These are phyloP conservation scores for Idaea aversata DNA, from an alignment of 2,888 invertebrate genomes.

Conservation along the genomic window DNA sequence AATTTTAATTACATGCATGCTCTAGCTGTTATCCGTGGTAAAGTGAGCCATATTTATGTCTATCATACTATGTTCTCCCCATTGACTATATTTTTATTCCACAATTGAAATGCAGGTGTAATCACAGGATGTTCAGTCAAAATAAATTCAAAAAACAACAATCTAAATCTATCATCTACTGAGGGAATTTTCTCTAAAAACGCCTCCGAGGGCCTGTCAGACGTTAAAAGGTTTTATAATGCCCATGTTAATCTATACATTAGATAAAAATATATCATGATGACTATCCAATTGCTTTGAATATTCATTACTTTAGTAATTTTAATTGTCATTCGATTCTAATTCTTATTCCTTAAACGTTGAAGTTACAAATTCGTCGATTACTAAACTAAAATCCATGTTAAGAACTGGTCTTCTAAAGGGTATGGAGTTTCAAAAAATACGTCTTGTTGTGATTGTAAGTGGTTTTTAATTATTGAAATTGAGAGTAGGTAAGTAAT, in stretches of 20 bases:
- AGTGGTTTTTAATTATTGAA: neutral
- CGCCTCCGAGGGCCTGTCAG: neutral
- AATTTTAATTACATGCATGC: too few species aligned
- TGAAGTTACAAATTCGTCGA: neutral
- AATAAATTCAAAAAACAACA: neutral
- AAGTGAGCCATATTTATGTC: too few species aligned
- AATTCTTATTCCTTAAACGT: neutral
- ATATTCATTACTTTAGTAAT: neutral
- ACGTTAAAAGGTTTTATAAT: neutral
- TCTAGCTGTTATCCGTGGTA: too few species aligned
- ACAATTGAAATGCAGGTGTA: neutral
- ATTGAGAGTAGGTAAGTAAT: neutral
- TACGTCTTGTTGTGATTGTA: constrained; percentile 7
- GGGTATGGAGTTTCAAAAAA: neutral
- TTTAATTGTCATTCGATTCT: neutral
- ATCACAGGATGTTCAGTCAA: neutral
- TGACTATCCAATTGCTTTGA: neutral
- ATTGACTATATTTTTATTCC: too few species aligned
- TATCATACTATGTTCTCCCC: too few species aligned
- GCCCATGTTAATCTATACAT: neutral
- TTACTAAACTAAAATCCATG: neutral
- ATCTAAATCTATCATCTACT: neutral
- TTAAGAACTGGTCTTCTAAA: neutral
- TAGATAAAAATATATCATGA: neutral
- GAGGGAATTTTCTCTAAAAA: neutral